Conservation (phyloP, 2,888 invertebrate species). For the Drosophila tripunctata region DNA sequence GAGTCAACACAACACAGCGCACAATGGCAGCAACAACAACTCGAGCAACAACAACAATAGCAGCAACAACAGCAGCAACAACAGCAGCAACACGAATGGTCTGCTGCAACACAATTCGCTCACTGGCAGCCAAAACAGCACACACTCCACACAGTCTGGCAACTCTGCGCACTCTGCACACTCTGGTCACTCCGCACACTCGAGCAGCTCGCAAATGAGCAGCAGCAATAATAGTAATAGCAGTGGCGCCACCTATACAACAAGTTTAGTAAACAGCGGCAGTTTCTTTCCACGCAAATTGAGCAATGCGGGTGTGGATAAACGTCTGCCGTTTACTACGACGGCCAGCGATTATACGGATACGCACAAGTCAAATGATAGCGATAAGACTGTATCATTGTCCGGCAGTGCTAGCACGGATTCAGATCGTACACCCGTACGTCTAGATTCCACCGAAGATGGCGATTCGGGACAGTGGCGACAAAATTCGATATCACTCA, state of each 20-base stretch:
- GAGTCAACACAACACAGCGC: no score
- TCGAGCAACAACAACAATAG: slow-evolving; percentile 30
- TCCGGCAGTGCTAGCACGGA: slow-evolving; percentile 92
- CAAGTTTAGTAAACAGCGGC: slow-evolving; percentile 64
- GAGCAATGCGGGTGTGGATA: slow-evolving; percentile 81
- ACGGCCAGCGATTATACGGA: slow-evolving; percentile 85
- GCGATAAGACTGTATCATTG: slow-evolving; percentile 89
- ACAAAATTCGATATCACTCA: slow-evolving; percentile 94
- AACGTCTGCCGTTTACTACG: slow-evolving; percentile 80
- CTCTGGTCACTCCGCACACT: no score
- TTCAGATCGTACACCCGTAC: slow-evolving; percentile 91
- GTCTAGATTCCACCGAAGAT: slow-evolving; percentile 92
- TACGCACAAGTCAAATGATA: slow-evolving; percentile 87
- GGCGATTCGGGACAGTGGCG: slow-evolving; percentile 90
- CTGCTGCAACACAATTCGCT: no score
- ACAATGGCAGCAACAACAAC: slow-evolving; percentile 55
- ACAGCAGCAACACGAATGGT: slow-evolving; percentile 50
- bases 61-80: slow-evolving; percentile 13
- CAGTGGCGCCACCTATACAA: slow-evolving; percentile 52
- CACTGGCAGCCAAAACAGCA: no score
- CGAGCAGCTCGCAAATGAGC: slow-evolving; percentile 49
- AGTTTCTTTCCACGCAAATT: slow-evolving; percentile 85
- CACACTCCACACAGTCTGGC: no score
- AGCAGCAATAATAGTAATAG: slow-evolving; percentile 58
- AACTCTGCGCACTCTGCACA: no score